phyloP scores from a whole-genome alignment of 2,113 vertebrate species.

The Notothenia coriiceps region DNA sequence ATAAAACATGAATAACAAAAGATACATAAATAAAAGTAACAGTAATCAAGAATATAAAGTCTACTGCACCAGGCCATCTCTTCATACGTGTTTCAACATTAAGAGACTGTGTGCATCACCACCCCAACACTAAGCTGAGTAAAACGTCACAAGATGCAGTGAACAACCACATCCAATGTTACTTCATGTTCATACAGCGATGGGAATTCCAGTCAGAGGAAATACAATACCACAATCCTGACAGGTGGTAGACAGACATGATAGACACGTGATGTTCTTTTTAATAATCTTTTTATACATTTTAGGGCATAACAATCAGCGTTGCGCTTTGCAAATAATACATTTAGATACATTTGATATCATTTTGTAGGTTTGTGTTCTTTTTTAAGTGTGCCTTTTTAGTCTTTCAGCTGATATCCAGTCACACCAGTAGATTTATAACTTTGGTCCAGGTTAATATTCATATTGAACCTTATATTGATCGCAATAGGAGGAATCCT shows the following conservation, averaged over 20 bases:
- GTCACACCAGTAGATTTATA: not conserved
- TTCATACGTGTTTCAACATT: not conserved
- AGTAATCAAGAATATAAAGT: not conserved
- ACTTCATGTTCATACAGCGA: not conserved
- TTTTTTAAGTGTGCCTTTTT: not conserved
- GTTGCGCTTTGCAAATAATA: no score
- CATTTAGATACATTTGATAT: not conserved
- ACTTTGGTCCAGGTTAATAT: not conserved
- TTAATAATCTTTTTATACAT: no score
- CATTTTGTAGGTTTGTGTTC: not conserved
- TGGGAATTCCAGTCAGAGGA: conserved; percentile 34
- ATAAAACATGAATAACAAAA: no score
- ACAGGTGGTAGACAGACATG: not conserved
- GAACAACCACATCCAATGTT: not conserved
- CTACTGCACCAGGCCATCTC: not conserved
- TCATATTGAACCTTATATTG: not conserved
- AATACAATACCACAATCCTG: not conserved
- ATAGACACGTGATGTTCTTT: not conserved
- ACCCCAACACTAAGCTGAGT: not conserved
- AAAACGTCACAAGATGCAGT: not conserved
- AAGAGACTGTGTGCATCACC: not conserved
- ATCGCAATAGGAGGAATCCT: not conserved
- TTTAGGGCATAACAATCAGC: no score
- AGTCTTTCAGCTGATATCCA: not conserved
- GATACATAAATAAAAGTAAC: no score